These are phyloP conservation scores for Heliconius hewitsoni DNA, from an alignment of 1,140 invertebrate genomes.

Conservation along the genomic window DNA sequence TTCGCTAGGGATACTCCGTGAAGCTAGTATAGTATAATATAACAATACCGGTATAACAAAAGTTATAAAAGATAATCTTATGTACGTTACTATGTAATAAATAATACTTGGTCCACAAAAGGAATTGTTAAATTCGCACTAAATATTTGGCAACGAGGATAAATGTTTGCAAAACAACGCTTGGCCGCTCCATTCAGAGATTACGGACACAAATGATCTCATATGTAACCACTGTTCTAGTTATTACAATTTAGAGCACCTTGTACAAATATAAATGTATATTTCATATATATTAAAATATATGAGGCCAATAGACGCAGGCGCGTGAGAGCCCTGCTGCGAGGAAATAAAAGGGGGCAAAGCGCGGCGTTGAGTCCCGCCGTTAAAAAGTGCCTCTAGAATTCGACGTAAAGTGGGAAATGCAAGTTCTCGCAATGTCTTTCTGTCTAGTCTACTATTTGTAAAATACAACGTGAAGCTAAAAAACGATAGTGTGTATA, in stretches of 20 bases:
- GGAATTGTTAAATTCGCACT: constrained; percentile 22
- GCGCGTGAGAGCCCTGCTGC: too few species aligned
- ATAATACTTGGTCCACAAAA: constrained; percentile 14
- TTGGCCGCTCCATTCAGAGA: constrained; percentile 29
- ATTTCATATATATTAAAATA: background rate
- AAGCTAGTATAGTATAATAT: too few species aligned
- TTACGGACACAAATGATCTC: constrained; percentile 42
- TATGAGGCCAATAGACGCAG: too few species aligned
- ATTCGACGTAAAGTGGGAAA: too few species aligned
- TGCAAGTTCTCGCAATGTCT: too few species aligned
- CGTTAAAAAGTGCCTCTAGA: too few species aligned
- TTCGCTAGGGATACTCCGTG: too few species aligned
- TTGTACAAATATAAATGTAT: background rate
- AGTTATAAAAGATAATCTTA: background rate
- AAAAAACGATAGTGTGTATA: too few species aligned
- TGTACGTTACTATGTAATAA: background rate
- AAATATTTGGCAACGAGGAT: constrained; percentile 37
- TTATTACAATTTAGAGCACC: constrained; percentile 27
- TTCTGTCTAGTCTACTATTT: too few species aligned
- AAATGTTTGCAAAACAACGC: constrained; percentile 48
- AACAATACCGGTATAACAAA: background rate
- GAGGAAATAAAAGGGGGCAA: too few species aligned
- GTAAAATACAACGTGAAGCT: too few species aligned
- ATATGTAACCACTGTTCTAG: constrained; percentile 27
- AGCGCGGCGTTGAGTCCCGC: too few species aligned